Evolutionary conservation across 2,888 invertebrate genomes (phyloP).

Genomic region (Monoplex corrugatus): DNA sequence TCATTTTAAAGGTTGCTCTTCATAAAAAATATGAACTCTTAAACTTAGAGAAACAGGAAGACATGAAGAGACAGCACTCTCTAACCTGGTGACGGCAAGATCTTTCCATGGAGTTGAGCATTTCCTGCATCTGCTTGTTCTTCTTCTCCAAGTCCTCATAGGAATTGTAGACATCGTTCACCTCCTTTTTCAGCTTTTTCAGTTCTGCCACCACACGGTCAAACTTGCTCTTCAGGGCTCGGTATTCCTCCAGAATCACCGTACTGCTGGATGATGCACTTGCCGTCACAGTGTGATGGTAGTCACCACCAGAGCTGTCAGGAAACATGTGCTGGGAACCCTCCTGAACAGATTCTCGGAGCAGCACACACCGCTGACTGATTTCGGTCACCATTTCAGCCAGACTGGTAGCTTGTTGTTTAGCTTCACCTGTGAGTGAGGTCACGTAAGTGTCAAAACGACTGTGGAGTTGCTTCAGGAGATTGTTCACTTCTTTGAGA

Average conservation of each 20-base stretch:
- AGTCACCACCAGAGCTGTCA: slow-evolving; percentile 46
- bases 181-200: slow-evolving; percentile 67
- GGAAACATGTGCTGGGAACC: slow-evolving; percentile 27
- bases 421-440: slow-evolving; percentile 61
- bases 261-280: slow-evolving; percentile 52
- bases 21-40: too few relatives aligned
- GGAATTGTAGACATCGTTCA: slow-evolving; percentile 64
- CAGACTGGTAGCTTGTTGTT: slow-evolving; percentile 57
- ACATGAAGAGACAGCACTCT: background rate
- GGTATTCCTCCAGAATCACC: slow-evolving; percentile 60
- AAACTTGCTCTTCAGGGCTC: slow-evolving; percentile 67
- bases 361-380: slow-evolving; percentile 66
- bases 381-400: slow-evolving; percentile 68
- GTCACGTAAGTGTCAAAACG: slow-evolving; percentile 64
- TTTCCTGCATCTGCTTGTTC: slow-evolving; percentile 70
- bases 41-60: background rate
- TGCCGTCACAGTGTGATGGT: slow-evolving; percentile 59
- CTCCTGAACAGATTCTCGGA: slow-evolving; percentile 69
- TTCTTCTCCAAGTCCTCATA: slow-evolving; percentile 64
- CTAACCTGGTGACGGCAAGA: slow-evolving; percentile 85
- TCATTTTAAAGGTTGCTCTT: too few relatives aligned
- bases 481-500: slow-evolving; percentile 68
- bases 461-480: slow-evolving; percentile 64
- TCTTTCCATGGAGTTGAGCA: slow-evolving; percentile 85
- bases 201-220: slow-evolving; percentile 66